Percentiles rank a stretch among this genome's conserved stretches.
Evolutionary conservation across 2,888 invertebrate species (phyloP).

Genomic region (Coremacera marginata): DNA sequence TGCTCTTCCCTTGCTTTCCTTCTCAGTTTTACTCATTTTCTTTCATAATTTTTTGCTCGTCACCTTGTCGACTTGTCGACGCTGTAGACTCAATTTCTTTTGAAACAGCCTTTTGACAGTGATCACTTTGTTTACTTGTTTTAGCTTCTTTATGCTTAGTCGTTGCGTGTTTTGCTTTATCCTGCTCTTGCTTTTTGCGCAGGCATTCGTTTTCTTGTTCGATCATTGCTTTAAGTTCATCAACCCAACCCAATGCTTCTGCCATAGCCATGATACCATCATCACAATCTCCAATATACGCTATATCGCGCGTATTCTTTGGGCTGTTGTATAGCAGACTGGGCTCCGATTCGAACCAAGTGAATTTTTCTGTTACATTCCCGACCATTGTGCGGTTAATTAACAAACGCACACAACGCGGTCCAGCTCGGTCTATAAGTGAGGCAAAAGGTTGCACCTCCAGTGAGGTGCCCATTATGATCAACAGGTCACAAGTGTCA

Average conservation of each 20-base stretch:
- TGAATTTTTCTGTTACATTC: slow-evolving; percentile 59
- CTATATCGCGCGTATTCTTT: slow-evolving; percentile 79
- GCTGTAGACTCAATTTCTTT: neutral
- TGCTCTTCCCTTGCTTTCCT: neutral
- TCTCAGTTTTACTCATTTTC: neutral
- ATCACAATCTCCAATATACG: slow-evolving; percentile 86
- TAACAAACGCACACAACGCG: slow-evolving; percentile 83
- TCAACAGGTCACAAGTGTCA: slow-evolving; percentile 86
- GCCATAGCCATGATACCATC: slow-evolving; percentile 81
- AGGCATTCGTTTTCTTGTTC: slow-evolving; percentile 71
- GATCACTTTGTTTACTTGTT: neutral
- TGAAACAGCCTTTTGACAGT: neutral
- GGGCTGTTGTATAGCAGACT: slow-evolving; percentile 76
- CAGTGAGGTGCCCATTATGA: slow-evolving; percentile 95
- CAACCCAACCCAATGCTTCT: slow-evolving; percentile 83
- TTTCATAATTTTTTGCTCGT: neutral
- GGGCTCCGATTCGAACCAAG: slow-evolving; percentile 67
- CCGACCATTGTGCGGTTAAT: slow-evolving; percentile 88
- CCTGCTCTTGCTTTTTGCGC: neutral
- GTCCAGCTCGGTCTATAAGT: slow-evolving; percentile 80
- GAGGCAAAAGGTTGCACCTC: slow-evolving; percentile 96
- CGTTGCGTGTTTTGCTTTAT: neutral
- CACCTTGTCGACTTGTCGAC: neutral
- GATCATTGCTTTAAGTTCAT: slow-evolving; percentile 74
- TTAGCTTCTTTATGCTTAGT: neutral